Conservation (phyloP, 2,797 vertebrate species). For the Cossypha caffra region DNA sequence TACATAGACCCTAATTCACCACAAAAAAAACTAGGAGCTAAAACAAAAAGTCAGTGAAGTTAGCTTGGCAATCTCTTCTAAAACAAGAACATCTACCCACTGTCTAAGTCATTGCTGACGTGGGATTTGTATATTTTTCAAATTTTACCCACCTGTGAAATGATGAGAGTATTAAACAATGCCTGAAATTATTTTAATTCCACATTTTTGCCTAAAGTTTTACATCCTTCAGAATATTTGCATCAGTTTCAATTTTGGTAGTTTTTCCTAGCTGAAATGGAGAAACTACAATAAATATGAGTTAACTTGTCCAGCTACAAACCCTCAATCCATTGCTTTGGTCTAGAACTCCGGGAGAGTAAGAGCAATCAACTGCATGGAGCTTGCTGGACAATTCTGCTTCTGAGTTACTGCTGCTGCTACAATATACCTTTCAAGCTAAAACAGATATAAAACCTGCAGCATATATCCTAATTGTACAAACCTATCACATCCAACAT, state of each 20-base stretch:
- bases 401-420: neutral
- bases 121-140: neutral
- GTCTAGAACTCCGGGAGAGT: neutral
- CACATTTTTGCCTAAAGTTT: neutral
- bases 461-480: neutral
- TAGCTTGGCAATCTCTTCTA: neutral
- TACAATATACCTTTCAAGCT: neutral
- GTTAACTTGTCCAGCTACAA: neutral
- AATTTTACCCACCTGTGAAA: neutral
- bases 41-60: neutral
- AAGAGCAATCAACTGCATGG: neutral
- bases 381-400: neutral
- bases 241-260: neutral
- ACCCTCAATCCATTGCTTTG: neutral
- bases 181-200: neutral
- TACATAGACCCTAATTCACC: neutral
- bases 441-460: neutral
- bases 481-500: neutral
- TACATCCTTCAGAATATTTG: neutral
- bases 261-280: neutral
- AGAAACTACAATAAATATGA: neutral
- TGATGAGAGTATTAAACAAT: neutral
- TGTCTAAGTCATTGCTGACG: neutral
- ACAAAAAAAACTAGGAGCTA: rapidly evolving
- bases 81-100: neutral